A percentile compares a stretch with the other conserved stretches of the same genome.
These are phyloP conservation scores for Belgica antarctica DNA, from an alignment of 2,888 invertebrate species.

Conservation along the genomic window DNA sequence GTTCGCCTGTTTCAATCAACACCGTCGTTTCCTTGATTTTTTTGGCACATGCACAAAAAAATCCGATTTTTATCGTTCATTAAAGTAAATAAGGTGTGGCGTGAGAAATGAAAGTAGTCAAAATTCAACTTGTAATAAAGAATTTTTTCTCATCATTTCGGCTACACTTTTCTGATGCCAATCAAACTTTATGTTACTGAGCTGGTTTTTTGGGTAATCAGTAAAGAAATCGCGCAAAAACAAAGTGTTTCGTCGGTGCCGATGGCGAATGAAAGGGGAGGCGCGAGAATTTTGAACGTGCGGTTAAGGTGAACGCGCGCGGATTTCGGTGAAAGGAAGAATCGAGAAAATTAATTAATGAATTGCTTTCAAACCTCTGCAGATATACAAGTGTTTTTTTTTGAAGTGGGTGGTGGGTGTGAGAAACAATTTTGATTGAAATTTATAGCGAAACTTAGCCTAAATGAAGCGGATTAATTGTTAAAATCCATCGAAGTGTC, in stretches of 20 bases:
- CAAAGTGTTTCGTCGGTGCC: conserved; percentile 17
- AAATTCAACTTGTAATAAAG: too few relatives aligned
- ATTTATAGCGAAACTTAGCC: too few relatives aligned
- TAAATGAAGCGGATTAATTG: too few relatives aligned
- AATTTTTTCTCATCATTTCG: background rate
- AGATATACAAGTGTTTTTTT: too few relatives aligned
- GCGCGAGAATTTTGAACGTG: background rate
- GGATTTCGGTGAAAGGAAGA: too few relatives aligned
- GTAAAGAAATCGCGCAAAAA: background rate
- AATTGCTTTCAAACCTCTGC: too few relatives aligned
- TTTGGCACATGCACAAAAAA: conserved; percentile 7
- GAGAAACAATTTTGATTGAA: too few relatives aligned
- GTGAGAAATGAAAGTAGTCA: background rate
- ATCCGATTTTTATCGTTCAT: conserved; percentile 7
- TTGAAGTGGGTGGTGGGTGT: too few relatives aligned
- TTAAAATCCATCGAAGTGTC: too few relatives aligned
- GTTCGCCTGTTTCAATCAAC: too few relatives aligned
- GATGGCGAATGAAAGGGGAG: background rate
- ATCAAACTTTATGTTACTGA: background rate
- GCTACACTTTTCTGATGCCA: conserved; percentile 1
- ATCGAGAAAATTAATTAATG: background rate
- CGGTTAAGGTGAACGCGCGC: background rate
- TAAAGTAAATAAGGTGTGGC: conserved; percentile 21
- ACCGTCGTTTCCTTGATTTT: background rate
- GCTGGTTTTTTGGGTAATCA: background rate